Base-by-base conservation (phyloP, 1,140 invertebrate genomes). In the Ruditapes philippinarum region DNA sequence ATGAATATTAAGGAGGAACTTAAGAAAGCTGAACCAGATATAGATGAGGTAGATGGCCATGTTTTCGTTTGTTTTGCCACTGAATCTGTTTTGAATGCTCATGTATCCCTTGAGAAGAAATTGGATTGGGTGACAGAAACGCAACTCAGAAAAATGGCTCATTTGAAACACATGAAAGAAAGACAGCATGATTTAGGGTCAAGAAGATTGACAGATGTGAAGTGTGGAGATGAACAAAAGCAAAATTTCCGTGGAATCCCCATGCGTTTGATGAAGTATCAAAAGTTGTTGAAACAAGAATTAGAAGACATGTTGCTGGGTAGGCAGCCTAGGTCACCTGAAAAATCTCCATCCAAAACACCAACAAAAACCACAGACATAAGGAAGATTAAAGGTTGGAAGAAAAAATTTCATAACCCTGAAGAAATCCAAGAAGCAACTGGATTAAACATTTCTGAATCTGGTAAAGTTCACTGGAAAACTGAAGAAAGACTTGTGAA, bases 331-430 rank as follows among this genome's bases (percentile, higher is more conserved):
- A 80, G 54, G 17, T 28, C 49, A 17, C 73, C 89, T 5, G 68
- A 65, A 49, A 80, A 80, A 28, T 49, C 80, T 14, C 36, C 70
- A 45, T 33, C 40, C 0, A 92, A 84, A 65, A 54, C 68, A 28
- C 86, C 92, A 51, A 62, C 87, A 31, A 95, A 95, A 84, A 94
- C 93, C 12, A 91, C 91, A 25, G 94, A 95, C 80, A 85, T 94
- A 36, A 92, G 92, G 19, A 94, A 95, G 62, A 94, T 95, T 25
- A 94, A 94, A 91, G 92, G 92, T 33, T 94, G 94, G 94, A 94
- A 93, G 74, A 93, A 91, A 19, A 95, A 93, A 74, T 91, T 91
- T 74, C 70, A 73, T 4, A 88, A 88, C 81, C 68, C 51, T 19
- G 89, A 91, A 33, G 88, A 90, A 36, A n/a, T 70, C 4, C 76